phyloP scores from a whole-genome alignment of 1,140 invertebrate genomes.

The Leucophenga varia region DNA sequence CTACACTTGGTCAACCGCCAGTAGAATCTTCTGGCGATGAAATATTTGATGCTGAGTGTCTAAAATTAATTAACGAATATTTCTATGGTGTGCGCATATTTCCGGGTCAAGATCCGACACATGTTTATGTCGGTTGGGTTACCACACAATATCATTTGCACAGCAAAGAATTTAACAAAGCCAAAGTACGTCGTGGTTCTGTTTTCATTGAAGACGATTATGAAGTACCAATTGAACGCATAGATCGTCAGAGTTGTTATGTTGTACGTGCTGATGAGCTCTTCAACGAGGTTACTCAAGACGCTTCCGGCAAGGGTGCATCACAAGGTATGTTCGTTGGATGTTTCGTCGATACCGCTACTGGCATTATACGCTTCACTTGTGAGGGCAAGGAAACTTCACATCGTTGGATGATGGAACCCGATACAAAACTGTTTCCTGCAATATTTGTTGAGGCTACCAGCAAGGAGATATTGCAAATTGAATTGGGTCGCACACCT shows the following conservation, averaged over 20 bases:
- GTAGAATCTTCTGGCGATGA: conserved; percentile 79
- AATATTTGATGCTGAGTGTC: conserved; percentile 80
- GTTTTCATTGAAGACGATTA: conserved; percentile 83
- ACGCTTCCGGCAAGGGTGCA: conserved; percentile 84
- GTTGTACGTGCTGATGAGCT: conserved; percentile 97
- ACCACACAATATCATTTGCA: conserved; percentile 94
- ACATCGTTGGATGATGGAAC: conserved; percentile 86
- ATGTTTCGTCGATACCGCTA: conserved; percentile 91
- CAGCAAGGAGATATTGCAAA: conserved; percentile 96
- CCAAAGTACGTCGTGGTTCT: conserved; percentile 80
- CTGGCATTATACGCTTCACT: conserved; percentile 89
- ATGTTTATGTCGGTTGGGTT: conserved; percentile 99
- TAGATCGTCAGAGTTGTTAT: conserved; percentile 95
- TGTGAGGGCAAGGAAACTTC: conserved; percentile 97
- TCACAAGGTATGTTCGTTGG: conserved; percentile 98
- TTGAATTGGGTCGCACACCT: conserved; percentile 92
- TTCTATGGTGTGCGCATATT: conserved; percentile 93
- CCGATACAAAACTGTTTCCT: conserved; percentile 96
- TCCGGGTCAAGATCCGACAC: conserved; percentile 95
- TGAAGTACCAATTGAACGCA: conserved; percentile 72
- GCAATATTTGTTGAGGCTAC: conserved; percentile 99
- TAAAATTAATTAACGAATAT: conserved; percentile 96
- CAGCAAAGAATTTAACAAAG: conserved; percentile 87
- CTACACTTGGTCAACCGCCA: conserved; percentile 63
- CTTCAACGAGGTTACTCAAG: conserved; percentile 91